phyloP scores from a whole-genome alignment of 2,113 vertebrate genomes.

The Mormoops blainvillei region DNA sequence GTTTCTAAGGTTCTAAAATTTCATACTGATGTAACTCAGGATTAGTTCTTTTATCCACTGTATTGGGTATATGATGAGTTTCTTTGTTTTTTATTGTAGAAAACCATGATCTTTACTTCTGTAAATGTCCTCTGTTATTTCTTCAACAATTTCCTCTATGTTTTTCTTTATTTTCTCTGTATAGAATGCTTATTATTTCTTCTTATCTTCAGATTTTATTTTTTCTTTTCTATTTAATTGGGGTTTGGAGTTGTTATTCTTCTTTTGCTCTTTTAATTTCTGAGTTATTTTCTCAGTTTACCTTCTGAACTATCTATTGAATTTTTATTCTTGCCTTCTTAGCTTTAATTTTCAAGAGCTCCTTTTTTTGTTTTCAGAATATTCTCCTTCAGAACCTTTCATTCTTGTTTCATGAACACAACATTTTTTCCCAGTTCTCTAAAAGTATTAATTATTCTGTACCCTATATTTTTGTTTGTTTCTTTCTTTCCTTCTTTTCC shows the following conservation, averaged over 20 bases:
- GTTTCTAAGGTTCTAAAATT: background rate
- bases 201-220: background rate
- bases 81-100: background rate
- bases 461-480: background rate
- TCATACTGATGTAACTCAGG: background rate
- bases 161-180: background rate
- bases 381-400: background rate
- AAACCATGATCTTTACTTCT: background rate
- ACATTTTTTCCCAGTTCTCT: background rate
- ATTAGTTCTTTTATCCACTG: background rate
- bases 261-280: background rate
- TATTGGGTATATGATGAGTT: background rate
- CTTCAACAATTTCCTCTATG: background rate
- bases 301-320: background rate
- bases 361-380: background rate
- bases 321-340: background rate
- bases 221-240: background rate
- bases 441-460: background rate
- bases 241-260: background rate
- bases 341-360: background rate
- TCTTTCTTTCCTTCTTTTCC: too few species aligned
- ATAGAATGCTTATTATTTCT: background rate
- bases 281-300: background rate
- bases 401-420: background rate
- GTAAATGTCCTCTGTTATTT: background rate